Percentiles rank a stretch among this genome's conserved stretches.
Evolutionary conservation across 1,140 invertebrate genomes (phyloP).

Genomic region (Drosophila bocki): DNA sequence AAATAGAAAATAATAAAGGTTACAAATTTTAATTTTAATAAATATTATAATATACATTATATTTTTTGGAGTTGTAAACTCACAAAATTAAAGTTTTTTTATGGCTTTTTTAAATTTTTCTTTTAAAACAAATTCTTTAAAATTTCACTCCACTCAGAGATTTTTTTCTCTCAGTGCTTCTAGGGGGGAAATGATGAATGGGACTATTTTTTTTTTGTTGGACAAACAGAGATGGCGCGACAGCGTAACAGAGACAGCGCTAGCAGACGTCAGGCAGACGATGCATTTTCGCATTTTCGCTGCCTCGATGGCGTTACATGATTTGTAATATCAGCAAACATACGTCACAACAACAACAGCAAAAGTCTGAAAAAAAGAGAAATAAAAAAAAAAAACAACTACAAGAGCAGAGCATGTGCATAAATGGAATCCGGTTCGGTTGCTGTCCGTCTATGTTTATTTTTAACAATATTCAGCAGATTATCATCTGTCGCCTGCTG

Average conservation of each 20-base stretch:
- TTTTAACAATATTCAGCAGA: slow-evolving; percentile 75
- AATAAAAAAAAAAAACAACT: neutral
- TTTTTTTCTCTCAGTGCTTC: slow-evolving; percentile 2
- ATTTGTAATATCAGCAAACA: slow-evolving; percentile 81
- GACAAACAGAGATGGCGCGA: slow-evolving; percentile 28
- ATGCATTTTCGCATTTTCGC: slow-evolving; percentile 28
- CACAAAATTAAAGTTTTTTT: neutral
- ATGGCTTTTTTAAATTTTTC: too few species aligned
- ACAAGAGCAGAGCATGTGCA: slow-evolving; percentile 35
- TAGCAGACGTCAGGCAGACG: slow-evolving; percentile 75
- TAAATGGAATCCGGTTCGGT: slow-evolving; percentile 71
- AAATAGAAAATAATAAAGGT: too few species aligned
- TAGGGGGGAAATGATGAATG: slow-evolving; percentile 68
- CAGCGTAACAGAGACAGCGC: slow-evolving; percentile 11
- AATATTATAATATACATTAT: neutral
- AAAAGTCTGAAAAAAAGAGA: neutral
- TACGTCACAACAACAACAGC: slow-evolving; percentile 45
- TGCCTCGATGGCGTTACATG: slow-evolving; percentile 73
- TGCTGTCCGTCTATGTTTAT: slow-evolving; percentile 59
- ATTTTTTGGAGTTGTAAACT: neutral
- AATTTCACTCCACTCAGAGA: too few species aligned
- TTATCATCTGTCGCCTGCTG: slow-evolving; percentile 73
- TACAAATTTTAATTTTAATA: too few species aligned
- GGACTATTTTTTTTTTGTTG: slow-evolving; percentile 3
- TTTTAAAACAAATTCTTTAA: neutral